Evolutionary conservation across 2,113 vertebrate species (phyloP).

Genomic region (Scatophagus argus): DNA sequence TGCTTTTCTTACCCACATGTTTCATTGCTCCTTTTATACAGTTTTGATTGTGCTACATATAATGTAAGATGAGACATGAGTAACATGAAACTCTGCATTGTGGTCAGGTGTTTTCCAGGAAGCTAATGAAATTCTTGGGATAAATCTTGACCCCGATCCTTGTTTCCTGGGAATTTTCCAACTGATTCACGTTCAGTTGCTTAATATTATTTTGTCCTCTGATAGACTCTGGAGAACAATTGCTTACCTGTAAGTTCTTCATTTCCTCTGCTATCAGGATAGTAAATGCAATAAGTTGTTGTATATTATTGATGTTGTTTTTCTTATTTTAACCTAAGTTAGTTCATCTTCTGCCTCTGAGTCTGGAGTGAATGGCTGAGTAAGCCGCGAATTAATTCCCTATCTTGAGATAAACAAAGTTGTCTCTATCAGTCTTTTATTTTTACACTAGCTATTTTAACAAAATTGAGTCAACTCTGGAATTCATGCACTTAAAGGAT

Average conservation of each 20-base stretch:
- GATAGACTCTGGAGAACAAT: background rate
- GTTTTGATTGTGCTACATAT: too few relatives aligned
- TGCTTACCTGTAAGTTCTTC: too few relatives aligned
- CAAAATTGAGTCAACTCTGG: background rate
- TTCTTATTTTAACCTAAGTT: too few relatives aligned
- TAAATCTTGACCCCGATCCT: too few relatives aligned
- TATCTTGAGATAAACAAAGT: too few relatives aligned
- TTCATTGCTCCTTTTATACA: background rate
- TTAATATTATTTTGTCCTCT: background rate
- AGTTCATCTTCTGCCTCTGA: too few relatives aligned
- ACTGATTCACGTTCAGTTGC: background rate
- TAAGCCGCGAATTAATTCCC: too few relatives aligned
- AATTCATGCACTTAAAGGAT: background rate
- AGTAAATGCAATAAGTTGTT: too few relatives aligned
- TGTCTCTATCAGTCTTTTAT: too few relatives aligned
- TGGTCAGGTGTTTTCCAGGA: background rate
- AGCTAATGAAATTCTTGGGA: background rate
- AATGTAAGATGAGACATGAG: background rate
- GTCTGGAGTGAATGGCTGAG: too few relatives aligned
- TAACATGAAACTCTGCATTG: background rate
- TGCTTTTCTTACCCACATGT: background rate
- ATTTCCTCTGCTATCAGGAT: too few relatives aligned
- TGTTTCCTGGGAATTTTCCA: background rate
- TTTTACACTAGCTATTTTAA: background rate
- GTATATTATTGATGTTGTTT: too few relatives aligned